phyloP scores from a whole-genome alignment of 2,113 vertebrate genomes.

The Scatophagus argus region DNA sequence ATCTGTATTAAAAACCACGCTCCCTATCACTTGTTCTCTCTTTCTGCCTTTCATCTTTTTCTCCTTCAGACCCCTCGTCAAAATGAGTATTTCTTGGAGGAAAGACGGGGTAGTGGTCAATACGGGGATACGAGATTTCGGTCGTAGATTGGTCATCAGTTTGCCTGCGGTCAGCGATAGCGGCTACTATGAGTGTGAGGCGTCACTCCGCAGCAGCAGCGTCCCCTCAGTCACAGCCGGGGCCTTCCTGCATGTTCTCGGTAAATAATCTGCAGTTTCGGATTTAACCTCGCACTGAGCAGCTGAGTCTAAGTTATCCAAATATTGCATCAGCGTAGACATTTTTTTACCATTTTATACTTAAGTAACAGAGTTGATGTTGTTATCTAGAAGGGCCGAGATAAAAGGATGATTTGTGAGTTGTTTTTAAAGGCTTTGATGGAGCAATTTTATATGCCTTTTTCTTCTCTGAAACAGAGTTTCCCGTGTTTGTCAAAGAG shows the following conservation, averaged over 20 bases:
- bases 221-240: constrained; percentile 86
- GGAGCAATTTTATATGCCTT: constrained; percentile 10
- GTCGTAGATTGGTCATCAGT: constrained; percentile 91
- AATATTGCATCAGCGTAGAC: constrained; percentile 47
- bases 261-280: constrained; percentile 70
- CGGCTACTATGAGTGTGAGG: constrained; percentile 95
- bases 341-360: constrained; percentile 38
- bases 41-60: constrained; percentile 37
- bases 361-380: constrained; percentile 43
- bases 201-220: constrained; percentile 92
- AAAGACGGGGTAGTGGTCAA: constrained; percentile 88
- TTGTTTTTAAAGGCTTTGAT: constrained; percentile 42
- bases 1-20: constrained; percentile 66
- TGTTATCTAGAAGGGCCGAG: constrained; percentile 19
- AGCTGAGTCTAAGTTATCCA: constrained; percentile 31
- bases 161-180: constrained; percentile 87
- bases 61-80: constrained; percentile 90
- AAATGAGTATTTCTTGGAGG: constrained; percentile 94
- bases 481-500: constrained; percentile 93
- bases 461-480: constrained; percentile 84
- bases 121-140: constrained; percentile 91
- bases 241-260: constrained; percentile 90
- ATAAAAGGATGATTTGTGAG: constrained; percentile 33
- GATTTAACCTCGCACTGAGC: constrained; percentile 16
- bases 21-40: constrained; percentile 22